Evolutionary conservation across 2,797 vertebrate genomes (phyloP).

Genomic region (Enteromius unitaeniatus): DNA sequence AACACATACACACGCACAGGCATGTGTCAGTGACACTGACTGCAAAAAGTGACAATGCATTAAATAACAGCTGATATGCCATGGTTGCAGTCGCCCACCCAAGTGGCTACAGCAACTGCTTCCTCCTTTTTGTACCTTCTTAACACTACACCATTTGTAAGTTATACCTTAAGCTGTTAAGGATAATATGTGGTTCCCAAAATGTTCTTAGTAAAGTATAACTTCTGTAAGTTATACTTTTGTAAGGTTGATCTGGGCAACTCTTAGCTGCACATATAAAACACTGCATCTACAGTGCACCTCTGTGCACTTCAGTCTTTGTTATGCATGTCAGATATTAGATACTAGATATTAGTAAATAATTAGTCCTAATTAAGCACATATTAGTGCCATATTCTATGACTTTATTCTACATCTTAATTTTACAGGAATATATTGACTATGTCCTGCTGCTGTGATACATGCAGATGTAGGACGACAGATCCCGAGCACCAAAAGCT

Average conservation of each 20-base stretch:
- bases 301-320: too few relatives aligned
- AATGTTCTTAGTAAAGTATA: neutral
- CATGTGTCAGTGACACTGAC: conserved; percentile 40
- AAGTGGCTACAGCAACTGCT: conserved; percentile 48
- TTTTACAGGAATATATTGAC: neutral
- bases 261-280: neutral
- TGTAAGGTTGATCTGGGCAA: neutral
- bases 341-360: too few relatives aligned
- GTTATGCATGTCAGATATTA: too few relatives aligned
- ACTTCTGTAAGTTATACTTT: neutral
- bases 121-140: neutral
- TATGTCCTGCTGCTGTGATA: neutral
- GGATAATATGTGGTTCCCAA: neutral
- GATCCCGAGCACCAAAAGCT: neutral
- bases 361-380: too few relatives aligned
- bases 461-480: neutral
- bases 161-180: neutral
- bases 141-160: neutral
- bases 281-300: too few relatives aligned
- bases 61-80: conserved; percentile 45
- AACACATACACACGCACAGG: conserved; percentile 1
- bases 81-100: conserved; percentile 66
- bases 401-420: too few relatives aligned
- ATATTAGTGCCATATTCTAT: too few relatives aligned
- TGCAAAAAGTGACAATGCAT: conserved; percentile 54